These are phyloP conservation scores for Rhinella marina DNA, from an alignment of 2,797 vertebrate genomes.

Conservation along the genomic window DNA sequence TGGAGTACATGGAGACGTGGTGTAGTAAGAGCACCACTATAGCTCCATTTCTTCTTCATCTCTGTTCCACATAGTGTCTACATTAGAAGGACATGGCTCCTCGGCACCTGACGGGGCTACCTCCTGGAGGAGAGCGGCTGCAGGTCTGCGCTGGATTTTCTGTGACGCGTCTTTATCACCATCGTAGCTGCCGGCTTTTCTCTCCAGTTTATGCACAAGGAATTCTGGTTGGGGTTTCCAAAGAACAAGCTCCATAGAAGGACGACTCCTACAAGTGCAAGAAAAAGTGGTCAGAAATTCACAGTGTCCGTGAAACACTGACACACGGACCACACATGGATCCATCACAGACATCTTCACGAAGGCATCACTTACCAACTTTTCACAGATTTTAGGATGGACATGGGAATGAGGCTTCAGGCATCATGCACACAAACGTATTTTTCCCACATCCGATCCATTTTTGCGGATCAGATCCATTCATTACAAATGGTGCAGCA, in stretches of 20 bases:
- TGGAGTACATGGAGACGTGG: background rate
- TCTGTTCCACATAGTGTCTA: conserved; percentile 16
- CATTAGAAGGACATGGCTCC: background rate
- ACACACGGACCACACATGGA: no score
- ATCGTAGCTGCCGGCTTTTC: conserved; percentile 69
- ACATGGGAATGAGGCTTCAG: no score
- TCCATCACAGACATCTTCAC: no score
- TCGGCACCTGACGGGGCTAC: background rate
- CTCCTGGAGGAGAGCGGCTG: background rate
- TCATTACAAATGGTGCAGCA: no score
- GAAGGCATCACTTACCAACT: no score
- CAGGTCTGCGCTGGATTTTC: background rate
- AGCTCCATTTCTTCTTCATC: conserved; percentile 58
- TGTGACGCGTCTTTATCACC: conserved; percentile 64
- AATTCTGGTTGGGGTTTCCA: conserved; percentile 81
- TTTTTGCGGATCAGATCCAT: no score
- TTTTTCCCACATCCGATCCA: no score
- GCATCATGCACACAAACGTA: no score
- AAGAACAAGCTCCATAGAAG: conserved; percentile 81
- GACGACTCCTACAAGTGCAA: conserved; percentile 72
- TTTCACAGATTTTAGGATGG: no score
- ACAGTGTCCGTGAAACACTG: no score
- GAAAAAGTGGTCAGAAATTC: background rate
- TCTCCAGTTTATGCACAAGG: conserved; percentile 75
- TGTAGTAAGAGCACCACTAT: background rate